Evolutionary conservation across 30 jellyfish, hydroid and myxozoan species (phyloP), one percentile per base, ranked within the genome.

Genomic region (Aurelia sp.): DNA sequence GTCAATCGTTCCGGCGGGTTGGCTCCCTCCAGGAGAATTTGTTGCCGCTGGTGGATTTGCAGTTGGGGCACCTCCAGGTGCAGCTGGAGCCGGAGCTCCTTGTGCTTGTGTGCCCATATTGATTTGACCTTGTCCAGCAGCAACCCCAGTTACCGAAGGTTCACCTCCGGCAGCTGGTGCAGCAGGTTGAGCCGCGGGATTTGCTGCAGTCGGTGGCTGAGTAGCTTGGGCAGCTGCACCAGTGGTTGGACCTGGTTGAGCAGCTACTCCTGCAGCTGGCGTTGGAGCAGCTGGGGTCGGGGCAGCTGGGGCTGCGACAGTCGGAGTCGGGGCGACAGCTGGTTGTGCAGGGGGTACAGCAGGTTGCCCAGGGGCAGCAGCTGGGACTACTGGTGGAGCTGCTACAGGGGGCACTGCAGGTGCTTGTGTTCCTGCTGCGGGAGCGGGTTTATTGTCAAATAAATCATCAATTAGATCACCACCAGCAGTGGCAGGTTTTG

Each of bases 71-170:
- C 52, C 57, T 21, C 23, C 72, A 17, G 71, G 44, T 20, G 18
- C 55, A 19, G 71, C 85, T 73, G 58, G 44, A 22, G n/a, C 23
- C 55, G 52, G 31, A 18, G 71, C 31, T 58, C 62, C 81, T 31
- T 73, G 85, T 50, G 55, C 71, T 21, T 17, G 30, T 6, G 31
- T 17, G 13, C 85, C 71, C n/a, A 15, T 20, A 22, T 27, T 19
- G 72, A 55, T 55, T 16, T 52, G 37, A 15, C 86, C 85, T n/a
- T 73, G 85, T 21, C 71, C 85, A 20, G 71, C 84, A 6, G 84
- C 48, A 47, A 68, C 55, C 13, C 70, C 55, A 40, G 30, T 22
- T 76, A 30, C 78, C 17, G 63, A 18, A 57, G 88, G 78, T 55
- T 70, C 47, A 52, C 57, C 72, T 48, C 64, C 44, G 17, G 57